Evolutionary conservation across 2,113 vertebrate species (phyloP).

Genomic region (Nasalis larvatus): DNA sequence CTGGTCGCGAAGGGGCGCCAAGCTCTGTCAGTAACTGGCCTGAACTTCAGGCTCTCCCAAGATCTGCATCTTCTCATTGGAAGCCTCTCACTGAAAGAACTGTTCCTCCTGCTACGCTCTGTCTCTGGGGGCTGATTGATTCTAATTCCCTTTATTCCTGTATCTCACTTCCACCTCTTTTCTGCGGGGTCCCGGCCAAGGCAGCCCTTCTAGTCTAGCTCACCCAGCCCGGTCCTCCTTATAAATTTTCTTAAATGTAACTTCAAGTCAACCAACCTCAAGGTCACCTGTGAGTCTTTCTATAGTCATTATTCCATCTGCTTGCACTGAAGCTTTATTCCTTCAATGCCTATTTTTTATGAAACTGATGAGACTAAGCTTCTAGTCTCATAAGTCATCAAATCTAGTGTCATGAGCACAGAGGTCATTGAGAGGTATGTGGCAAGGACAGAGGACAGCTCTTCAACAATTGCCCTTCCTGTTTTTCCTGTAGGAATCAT

Average conservation of each 20-base stretch:
- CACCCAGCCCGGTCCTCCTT: background rate
- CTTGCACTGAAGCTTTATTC: background rate
- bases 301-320: background rate
- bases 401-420: background rate
- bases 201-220: background rate
- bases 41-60: background rate
- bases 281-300: background rate
- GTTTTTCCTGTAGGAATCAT: background rate
- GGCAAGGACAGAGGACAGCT: background rate
- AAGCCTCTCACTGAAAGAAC: background rate
- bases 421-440: background rate
- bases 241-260: background rate
- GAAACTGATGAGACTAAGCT: background rate
- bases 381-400: background rate
- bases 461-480: background rate
- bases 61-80: background rate
- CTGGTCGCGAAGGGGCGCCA: background rate
- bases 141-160: background rate
- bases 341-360: background rate
- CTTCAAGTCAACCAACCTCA: background rate
- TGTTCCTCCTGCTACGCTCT: background rate
- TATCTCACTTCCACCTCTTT: background rate
- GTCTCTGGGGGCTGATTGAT: background rate
- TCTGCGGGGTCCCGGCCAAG: too few species aligned
- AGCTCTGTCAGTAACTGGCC: background rate